Percentiles rank a stretch among this genome's conserved stretches.
These are phyloP conservation scores for Ennomos fuscantarius DNA, from an alignment of 2,888 invertebrate species.

Conservation along the genomic window DNA sequence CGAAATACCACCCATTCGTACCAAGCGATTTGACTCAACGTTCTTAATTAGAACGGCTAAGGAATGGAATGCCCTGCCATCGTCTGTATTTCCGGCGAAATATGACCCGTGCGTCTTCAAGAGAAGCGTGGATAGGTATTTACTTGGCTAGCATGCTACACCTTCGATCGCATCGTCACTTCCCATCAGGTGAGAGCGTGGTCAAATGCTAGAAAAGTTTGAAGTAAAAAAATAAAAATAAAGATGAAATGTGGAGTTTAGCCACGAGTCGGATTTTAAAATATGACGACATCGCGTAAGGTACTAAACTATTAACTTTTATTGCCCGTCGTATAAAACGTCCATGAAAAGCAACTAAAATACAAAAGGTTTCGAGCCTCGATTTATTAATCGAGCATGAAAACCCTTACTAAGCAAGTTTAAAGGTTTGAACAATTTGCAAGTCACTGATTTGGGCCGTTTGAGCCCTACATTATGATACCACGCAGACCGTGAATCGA, in stretches of 20 bases:
- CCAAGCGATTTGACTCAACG: no score
- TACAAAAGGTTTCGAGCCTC: constrained; percentile 23
- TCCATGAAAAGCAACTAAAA: constrained; percentile 29
- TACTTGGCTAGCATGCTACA: no score
- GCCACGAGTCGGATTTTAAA: constrained; percentile 1
- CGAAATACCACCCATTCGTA: no score
- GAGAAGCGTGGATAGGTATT: no score
- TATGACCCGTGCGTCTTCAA: no score
- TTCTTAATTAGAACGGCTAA: no score
- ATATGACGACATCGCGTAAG: not conserved
- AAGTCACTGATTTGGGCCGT: constrained; percentile 50
- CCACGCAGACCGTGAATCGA: constrained; percentile 55
- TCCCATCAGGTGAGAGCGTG: no score
- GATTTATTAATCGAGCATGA: constrained; percentile 32
- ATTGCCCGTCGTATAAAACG: constrained; percentile 11
- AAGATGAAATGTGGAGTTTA: not conserved
- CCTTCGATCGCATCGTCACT: no score
- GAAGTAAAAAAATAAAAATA: no score
- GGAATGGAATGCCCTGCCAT: no score
- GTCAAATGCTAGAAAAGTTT: no score
- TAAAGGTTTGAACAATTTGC: constrained; percentile 40
- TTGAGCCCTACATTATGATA: constrained; percentile 50
- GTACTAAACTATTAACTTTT: not conserved
- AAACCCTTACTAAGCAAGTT: constrained; percentile 37
- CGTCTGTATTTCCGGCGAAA: no score